Evolutionary conservation across 2,113 vertebrate genomes (phyloP).

Genomic region (Oenanthe melanoleuca): DNA sequence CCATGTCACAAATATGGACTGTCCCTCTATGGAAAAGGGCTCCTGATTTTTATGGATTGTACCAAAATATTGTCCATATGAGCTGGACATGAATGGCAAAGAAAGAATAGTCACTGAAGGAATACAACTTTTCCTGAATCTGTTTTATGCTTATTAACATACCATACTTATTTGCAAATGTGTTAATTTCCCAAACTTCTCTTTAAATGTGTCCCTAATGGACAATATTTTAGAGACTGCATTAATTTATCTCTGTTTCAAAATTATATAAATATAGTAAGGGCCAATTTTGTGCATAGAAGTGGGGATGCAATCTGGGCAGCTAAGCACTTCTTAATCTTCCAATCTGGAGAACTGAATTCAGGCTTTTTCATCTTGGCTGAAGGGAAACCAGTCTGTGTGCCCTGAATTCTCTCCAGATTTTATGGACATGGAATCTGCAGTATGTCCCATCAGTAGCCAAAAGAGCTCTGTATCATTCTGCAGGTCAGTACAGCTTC

Average conservation of each 20-base stretch:
- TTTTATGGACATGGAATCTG: neutral
- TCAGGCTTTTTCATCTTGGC: constrained; percentile 15
- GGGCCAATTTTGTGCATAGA: neutral
- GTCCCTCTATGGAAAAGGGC: neutral
- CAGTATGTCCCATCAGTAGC: neutral
- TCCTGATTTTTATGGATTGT: neutral
- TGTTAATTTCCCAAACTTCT: neutral
- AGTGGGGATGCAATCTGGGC: constrained; percentile 39
- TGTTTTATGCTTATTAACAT: neutral
- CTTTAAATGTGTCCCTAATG: neutral
- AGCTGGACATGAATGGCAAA: neutral
- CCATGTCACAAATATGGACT: neutral
- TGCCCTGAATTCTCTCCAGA: constrained; percentile 29
- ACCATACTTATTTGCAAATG: neutral
- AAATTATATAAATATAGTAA: neutral
- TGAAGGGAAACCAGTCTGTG: neutral
- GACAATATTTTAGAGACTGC: neutral
- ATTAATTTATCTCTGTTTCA: neutral
- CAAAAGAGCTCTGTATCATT: neutral
- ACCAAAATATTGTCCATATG: neutral
- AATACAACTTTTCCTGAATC: neutral
- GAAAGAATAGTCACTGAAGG: neutral
- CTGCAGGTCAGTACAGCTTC: neutral
- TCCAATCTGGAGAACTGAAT: constrained; percentile 11
- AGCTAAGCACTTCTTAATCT: constrained; percentile 43